Percentiles rank a stretch among this genome's conserved stretches.
phyloP scores from a whole-genome alignment of 2,797 vertebrate species.

The Staurois parvus region DNA sequence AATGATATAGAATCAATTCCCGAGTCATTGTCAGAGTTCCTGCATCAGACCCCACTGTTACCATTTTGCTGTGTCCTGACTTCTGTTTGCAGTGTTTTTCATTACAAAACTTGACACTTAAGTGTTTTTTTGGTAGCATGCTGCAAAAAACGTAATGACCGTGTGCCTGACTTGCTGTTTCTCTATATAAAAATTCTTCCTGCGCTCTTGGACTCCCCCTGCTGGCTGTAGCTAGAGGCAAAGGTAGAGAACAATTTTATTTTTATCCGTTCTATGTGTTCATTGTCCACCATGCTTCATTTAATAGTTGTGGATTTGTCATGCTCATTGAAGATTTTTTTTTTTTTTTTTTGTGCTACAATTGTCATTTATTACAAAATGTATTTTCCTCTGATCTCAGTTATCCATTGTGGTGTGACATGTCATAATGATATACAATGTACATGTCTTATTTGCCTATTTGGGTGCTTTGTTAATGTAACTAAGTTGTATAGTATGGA shows the following conservation, averaged over 20 bases:
- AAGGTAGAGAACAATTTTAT: slow-evolving; percentile 90
- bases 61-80: slow-evolving; percentile 19
- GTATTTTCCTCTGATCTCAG: too few relatives aligned
- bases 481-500: too few relatives aligned
- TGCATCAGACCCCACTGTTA: slow-evolving; percentile 1
- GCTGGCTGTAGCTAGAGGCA: slow-evolving; percentile 91
- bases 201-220: slow-evolving; percentile 51
- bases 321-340: neutral
- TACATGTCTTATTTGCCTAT: too few relatives aligned
- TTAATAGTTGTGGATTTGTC: neutral
- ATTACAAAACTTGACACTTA: neutral
- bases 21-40: neutral
- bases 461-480: too few relatives aligned
- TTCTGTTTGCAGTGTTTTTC: slow-evolving; percentile 6
- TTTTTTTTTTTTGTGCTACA: neutral
- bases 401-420: too few relatives aligned
- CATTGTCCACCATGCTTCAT: neutral
- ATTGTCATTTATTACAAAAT: neutral
- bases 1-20: too few relatives aligned
- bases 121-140: slow-evolving; percentile 41
- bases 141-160: slow-evolving; percentile 17
- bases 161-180: slow-evolving; percentile 37
- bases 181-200: slow-evolving; percentile 31
- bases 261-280: slow-evolving; percentile 1
- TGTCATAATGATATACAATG: too few relatives aligned